phyloP scores from a whole-genome alignment of 1,140 invertebrate species.

The Nixonia krombeini region DNA sequence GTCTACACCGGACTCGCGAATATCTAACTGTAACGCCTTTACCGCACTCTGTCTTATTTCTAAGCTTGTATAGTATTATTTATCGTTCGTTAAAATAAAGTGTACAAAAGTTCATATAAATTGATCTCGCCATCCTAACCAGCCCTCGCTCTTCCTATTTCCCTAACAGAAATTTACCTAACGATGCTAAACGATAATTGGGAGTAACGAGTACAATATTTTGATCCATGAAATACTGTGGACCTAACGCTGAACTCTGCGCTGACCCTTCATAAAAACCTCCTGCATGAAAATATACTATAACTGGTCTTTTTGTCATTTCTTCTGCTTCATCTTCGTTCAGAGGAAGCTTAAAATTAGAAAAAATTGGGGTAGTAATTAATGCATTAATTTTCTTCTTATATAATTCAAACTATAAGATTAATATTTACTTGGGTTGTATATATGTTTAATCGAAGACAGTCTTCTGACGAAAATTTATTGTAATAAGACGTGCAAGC shows the following conservation, averaged over 20 bases:
- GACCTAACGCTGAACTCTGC: conserved; percentile 70
- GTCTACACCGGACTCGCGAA: too few species aligned
- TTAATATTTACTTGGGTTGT: conserved; percentile 8
- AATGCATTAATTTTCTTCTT: too few species aligned
- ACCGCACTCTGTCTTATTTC: too few species aligned
- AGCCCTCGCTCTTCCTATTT: too few species aligned
- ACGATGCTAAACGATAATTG: conserved; percentile 78
- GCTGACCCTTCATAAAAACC: conserved; percentile 70
- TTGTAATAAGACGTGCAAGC: background rate
- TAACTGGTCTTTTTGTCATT: conserved; percentile 67
- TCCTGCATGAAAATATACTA: conserved; percentile 74
- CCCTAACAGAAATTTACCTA: conserved; percentile 65
- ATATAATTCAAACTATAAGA: background rate
- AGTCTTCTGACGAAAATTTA: conserved; percentile 4
- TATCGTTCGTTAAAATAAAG: too few species aligned
- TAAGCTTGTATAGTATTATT: too few species aligned
- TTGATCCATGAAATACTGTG: conserved; percentile 75
- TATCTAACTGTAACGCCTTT: too few species aligned
- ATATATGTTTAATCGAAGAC: conserved; percentile 11
- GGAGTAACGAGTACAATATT: conserved; percentile 78
- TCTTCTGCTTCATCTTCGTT: conserved; percentile 2
- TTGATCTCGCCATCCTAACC: too few species aligned
- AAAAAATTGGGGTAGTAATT: too few species aligned
- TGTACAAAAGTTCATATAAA: too few species aligned
- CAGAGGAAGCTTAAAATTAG: background rate